Percentiles rank a stretch among this genome's conserved stretches.
Evolutionary conservation across 1,140 invertebrate species (phyloP).

Genomic region (Drosophila seguyi): DNA sequence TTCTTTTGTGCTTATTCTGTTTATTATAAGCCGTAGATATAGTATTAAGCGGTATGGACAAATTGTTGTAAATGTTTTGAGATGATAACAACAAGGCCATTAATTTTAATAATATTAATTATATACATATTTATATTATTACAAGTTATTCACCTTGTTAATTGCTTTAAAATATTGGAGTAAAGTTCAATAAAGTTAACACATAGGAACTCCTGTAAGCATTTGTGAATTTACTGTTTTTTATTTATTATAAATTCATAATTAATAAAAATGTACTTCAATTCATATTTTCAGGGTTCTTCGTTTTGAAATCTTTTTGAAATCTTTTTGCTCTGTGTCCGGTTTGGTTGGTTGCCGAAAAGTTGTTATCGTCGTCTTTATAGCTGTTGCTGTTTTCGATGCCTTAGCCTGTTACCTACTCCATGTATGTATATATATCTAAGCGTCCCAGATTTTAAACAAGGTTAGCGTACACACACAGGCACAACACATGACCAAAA

Average conservation of each 20-base stretch:
- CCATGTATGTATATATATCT: conserved; percentile 30
- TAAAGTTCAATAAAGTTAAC: too few species aligned
- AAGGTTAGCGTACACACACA: conserved; percentile 40
- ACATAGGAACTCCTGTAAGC: too few species aligned
- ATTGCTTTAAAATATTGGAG: neutral
- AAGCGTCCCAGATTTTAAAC: conserved; percentile 60
- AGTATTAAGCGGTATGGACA: too few species aligned
- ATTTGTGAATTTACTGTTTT: too few species aligned
- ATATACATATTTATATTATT: neutral
- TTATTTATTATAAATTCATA: too few species aligned
- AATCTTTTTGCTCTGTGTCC: neutral
- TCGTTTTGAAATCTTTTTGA: neutral
- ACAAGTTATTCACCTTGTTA: neutral
- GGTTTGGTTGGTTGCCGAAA: conserved; percentile 1
- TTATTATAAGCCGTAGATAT: too few species aligned
- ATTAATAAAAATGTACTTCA: too few species aligned
- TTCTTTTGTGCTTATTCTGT: too few species aligned
- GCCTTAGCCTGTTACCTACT: conserved; percentile 23
- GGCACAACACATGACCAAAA: conserved; percentile 41
- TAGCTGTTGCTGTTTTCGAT: conserved; percentile 26
- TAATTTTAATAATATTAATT: too few species aligned
- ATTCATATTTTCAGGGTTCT: too few species aligned
- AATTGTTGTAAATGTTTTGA: too few species aligned
- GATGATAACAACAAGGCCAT: too few species aligned
- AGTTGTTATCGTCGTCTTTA: conserved; percentile 26